Percentiles rank a stretch among this genome's conserved stretches.
Evolutionary conservation across 2,113 vertebrate genomes (phyloP).

Genomic region (Orcinus orca): DNA sequence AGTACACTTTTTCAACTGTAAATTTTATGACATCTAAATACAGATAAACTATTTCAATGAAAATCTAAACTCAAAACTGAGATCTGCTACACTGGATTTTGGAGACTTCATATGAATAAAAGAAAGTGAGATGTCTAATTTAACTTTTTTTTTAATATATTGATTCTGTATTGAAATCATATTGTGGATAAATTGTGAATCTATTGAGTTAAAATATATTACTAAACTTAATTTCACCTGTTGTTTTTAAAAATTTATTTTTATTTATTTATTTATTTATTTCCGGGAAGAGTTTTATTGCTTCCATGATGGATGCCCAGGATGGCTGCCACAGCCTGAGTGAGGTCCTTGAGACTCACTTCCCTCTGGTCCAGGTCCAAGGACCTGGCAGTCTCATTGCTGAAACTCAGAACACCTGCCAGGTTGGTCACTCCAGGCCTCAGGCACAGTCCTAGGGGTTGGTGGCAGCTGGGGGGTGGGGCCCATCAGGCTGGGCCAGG

Average conservation of each 20-base stretch:
- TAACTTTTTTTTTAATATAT: not conserved
- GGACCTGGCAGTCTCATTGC: not conserved
- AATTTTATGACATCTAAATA: not conserved
- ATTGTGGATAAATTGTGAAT: not conserved
- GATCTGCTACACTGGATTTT: not conserved
- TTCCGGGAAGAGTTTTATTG: constrained; percentile 72
- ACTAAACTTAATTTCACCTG: not conserved
- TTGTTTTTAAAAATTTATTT: not conserved
- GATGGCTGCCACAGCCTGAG: not conserved
- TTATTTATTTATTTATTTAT: not conserved
- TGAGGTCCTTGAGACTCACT: constrained; percentile 14
- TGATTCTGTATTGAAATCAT: not conserved
- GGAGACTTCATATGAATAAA: not conserved
- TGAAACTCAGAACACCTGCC: constrained; percentile 1
- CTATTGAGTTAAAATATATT: not conserved
- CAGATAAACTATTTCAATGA: not conserved
- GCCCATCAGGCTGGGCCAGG: not conserved
- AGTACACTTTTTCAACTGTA: not conserved
- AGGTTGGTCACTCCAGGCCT: not conserved
- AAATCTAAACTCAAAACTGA: not conserved
- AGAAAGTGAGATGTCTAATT: not conserved
- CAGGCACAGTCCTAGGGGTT: not conserved
- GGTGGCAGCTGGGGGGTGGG: not conserved
- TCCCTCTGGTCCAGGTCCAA: constrained; percentile 9
- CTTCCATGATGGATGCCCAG: constrained; percentile 52